A percentile compares a stretch with the other conserved stretches of the same genome.
Conservation (phyloP, 2,113 vertebrate species). For the Gallinago undulata region DNA sequence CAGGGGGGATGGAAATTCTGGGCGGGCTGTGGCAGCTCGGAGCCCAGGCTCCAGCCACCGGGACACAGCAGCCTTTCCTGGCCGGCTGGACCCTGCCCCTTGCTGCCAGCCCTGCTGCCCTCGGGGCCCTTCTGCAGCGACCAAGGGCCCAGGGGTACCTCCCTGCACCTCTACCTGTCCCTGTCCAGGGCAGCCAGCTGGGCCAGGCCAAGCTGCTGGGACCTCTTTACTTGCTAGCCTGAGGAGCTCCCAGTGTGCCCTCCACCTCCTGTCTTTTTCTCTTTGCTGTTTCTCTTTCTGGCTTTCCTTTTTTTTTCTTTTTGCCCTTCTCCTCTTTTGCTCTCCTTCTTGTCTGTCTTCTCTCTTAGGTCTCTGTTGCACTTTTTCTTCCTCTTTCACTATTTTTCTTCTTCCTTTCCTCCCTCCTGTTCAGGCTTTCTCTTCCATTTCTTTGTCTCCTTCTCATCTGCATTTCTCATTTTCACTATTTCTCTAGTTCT, state of each 20-base stretch:
- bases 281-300: not conserved
- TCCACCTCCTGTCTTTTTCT: not conserved
- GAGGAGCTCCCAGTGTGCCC: not conserved
- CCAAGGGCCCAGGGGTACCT: not conserved
- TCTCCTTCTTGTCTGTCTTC: not conserved
- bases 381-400: not conserved
- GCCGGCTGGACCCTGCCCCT: not conserved
- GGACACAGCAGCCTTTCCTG: slow-evolving; percentile 62
- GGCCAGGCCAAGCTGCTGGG: not conserved
- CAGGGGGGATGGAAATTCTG: slow-evolving; percentile 86
- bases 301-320: not conserved
- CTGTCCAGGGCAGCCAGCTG: accelerated
- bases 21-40: slow-evolving; percentile 85
- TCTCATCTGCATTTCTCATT: not conserved
- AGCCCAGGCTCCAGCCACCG: slow-evolving; percentile 78
- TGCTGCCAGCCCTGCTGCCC: not conserved
- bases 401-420: not conserved
- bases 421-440: not conserved
- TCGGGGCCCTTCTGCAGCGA: accelerated
- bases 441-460: not conserved
- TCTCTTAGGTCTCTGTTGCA: not conserved
- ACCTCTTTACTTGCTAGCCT: not conserved
- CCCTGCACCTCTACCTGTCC: not conserved
- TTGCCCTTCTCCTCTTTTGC: not conserved
- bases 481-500: not conserved